A percentile compares a stretch with the other conserved stretches of the same genome.
Evolutionary conservation across 2,113 vertebrate genomes (phyloP).

Genomic region (Neolamprologus kungweensis): DNA sequence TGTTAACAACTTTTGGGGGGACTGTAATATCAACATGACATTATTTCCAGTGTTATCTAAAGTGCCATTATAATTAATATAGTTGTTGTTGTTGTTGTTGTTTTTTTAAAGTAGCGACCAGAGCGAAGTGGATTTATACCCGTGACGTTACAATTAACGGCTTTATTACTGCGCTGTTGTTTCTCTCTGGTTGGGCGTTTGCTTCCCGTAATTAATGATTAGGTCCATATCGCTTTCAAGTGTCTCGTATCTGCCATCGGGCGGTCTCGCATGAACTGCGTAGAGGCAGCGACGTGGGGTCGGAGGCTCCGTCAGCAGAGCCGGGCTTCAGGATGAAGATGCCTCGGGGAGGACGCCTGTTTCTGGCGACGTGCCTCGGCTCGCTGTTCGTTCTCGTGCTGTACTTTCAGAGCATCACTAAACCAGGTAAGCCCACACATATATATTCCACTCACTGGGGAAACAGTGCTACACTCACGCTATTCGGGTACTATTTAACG

Average conservation of each 20-base stretch:
- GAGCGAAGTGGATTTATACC: neutral
- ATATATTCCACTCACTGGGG: neutral
- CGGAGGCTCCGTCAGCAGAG: conserved; percentile 21
- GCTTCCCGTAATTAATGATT: neutral
- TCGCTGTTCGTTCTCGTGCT: conserved; percentile 71
- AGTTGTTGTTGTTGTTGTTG: neutral
- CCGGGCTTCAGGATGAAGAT: conserved; percentile 64
- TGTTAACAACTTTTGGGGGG: neutral
- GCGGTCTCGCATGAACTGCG: conserved; percentile 40
- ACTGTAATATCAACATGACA: neutral
- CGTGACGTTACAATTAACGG: neutral
- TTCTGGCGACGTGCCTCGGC: conserved; percentile 68
- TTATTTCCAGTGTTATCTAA: neutral
- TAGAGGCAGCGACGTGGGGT: conserved; percentile 10
- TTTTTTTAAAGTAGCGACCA: neutral
- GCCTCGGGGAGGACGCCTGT: conserved; percentile 65
- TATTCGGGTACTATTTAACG: neutral
- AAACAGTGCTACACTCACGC: neutral
- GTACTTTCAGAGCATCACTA: conserved; percentile 70
- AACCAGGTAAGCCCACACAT: conserved; percentile 50
- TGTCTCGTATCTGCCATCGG: neutral
- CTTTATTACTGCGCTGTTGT: neutral
- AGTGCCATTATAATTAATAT: neutral
- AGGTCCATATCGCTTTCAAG: neutral
- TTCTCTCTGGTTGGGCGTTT: neutral